These are phyloP conservation scores for Panopea generosa DNA, from an alignment of 2,888 invertebrate genomes.

Conservation along the genomic window DNA sequence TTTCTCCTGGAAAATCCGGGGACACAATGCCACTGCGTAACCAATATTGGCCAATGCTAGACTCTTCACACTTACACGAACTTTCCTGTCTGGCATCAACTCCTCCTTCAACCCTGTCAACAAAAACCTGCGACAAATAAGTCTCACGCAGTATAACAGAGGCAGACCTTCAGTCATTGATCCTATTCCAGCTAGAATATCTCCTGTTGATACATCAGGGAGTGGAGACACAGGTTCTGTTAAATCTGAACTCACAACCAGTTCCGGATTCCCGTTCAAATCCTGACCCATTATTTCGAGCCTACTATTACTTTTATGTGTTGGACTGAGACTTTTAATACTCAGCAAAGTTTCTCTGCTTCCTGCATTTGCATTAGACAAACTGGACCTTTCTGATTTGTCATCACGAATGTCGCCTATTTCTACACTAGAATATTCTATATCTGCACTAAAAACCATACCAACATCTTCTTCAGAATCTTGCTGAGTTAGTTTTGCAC, in stretches of 20 bases:
- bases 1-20: slow-evolving; percentile 89
- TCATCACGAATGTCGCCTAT: slow-evolving; percentile 82
- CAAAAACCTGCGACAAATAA: slow-evolving; percentile 91
- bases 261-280: slow-evolving; percentile 78
- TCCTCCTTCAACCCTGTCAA: slow-evolving; percentile 87
- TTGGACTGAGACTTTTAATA: slow-evolving; percentile 78
- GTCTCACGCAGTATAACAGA: slow-evolving; percentile 90
- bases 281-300: slow-evolving; percentile 70
- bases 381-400: slow-evolving; percentile 76
- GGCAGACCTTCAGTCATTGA: slow-evolving; percentile 89
- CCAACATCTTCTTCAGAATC: slow-evolving; percentile 57
- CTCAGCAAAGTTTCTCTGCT: slow-evolving; percentile 81
- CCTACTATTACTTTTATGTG: slow-evolving; percentile 56
- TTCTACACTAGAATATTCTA: slow-evolving; percentile 82
- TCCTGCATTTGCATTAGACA: slow-evolving; percentile 75
- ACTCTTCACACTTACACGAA: slow-evolving; percentile 96
- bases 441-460: slow-evolving; percentile 67
- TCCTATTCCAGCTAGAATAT: slow-evolving; percentile 85
- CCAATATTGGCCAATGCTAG: slow-evolving; percentile 94
- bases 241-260: slow-evolving; percentile 44
- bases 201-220: slow-evolving; percentile 37
- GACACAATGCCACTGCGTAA: slow-evolving; percentile 90
- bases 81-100: slow-evolving; percentile 89
- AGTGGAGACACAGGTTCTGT: slow-evolving; percentile 19
- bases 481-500: slow-evolving; percentile 30